Conservation (phyloP, 1,140 invertebrate genomes). For the Microplitis demolitor region DNA sequence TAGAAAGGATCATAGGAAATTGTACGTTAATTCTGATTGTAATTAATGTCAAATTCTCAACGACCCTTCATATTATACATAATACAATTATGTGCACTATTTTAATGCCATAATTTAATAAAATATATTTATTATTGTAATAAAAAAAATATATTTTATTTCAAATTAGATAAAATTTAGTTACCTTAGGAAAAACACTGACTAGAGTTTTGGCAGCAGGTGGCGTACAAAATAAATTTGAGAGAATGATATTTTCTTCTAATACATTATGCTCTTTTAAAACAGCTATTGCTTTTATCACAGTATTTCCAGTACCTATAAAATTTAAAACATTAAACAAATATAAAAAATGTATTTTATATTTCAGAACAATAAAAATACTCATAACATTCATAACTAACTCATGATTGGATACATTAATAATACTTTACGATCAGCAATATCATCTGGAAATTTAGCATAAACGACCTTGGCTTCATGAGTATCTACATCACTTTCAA, state of each 20-base stretch:
- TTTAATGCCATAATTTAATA: too few species aligned
- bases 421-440: slow-evolving; percentile 86
- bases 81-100: too few species aligned
- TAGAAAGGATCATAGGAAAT: too few species aligned
- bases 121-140: too few species aligned
- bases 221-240: slow-evolving; percentile 96
- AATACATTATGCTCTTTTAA: slow-evolving; percentile 90
- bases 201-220: slow-evolving; percentile 86
- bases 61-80: too few species aligned
- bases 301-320: slow-evolving; percentile 88
- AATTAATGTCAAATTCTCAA: too few species aligned
- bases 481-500: slow-evolving; percentile 95
- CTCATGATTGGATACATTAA: slow-evolving; percentile 99
- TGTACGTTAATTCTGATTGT: too few species aligned
- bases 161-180: not conserved
- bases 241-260: slow-evolving; percentile 92
- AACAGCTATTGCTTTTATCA: slow-evolving; percentile 91
- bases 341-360: too few species aligned
- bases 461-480: slow-evolving; percentile 97
- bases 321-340: not conserved
- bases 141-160: not conserved
- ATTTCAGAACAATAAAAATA: not conserved
- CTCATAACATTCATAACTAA: slow-evolving; percentile 53
- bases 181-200: slow-evolving; percentile 81
- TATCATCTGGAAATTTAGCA: slow-evolving; percentile 96